Conservation (phyloP, 1,140 invertebrate species). For the Pseudoatta argentina region DNA sequence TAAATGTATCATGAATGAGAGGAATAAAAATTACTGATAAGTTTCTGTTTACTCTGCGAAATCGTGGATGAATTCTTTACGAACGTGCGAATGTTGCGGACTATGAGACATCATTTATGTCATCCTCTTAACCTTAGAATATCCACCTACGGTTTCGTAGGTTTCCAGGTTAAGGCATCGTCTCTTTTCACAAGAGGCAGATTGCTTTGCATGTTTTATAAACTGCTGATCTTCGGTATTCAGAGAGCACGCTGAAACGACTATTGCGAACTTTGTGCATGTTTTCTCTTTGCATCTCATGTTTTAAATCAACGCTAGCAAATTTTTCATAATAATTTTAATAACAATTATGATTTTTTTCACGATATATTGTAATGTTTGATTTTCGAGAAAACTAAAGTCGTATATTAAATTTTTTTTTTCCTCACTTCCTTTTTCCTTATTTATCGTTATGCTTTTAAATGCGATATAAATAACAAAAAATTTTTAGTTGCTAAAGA, state of each 20-base stretch:
- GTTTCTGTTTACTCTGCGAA: constrained; percentile 59
- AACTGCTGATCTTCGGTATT: constrained; percentile 66
- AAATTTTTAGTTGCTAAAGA: background rate
- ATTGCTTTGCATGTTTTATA: constrained; percentile 75
- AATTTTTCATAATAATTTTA: background rate
- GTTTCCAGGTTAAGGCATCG: constrained; percentile 71
- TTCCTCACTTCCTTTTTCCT: background rate
- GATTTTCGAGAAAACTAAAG: background rate
- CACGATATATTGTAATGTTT: background rate
- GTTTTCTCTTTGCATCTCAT: background rate
- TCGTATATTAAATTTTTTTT: background rate
- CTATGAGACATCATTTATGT: constrained; percentile 49
- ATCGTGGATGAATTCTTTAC: constrained; percentile 70
- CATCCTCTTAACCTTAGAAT: constrained; percentile 54
- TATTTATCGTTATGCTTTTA: background rate
- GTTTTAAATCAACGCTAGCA: background rate
- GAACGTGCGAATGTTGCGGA: background rate
- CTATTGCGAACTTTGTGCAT: constrained; percentile 16
- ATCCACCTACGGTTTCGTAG: constrained; percentile 56
- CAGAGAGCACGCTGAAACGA: background rate
- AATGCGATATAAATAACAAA: background rate
- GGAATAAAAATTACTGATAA: constrained; percentile 31
- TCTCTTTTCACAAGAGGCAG: constrained; percentile 64
- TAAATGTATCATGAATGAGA: background rate
- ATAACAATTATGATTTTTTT: background rate